phyloP scores from a whole-genome alignment of 2,113 vertebrate genomes.

The Charina bottae region DNA sequence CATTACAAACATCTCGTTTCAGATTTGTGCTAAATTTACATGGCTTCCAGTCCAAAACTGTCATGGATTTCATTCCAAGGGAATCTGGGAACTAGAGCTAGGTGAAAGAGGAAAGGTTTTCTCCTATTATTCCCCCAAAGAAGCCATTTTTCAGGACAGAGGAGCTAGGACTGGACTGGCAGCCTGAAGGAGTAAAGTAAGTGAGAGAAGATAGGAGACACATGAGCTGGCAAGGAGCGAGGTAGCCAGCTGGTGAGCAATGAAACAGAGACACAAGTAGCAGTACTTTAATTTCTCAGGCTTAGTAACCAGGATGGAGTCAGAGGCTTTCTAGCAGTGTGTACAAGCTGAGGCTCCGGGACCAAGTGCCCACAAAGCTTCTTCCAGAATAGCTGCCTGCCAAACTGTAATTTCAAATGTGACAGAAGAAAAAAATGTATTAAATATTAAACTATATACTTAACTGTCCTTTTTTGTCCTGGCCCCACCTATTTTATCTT shows the following conservation, averaged over 20 bases:
- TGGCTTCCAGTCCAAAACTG: not conserved
- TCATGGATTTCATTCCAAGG: not conserved
- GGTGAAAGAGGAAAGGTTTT: not conserved
- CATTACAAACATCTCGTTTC: not conserved
- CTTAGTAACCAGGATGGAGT: not conserved
- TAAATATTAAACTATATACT: not conserved
- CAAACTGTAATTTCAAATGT: not conserved
- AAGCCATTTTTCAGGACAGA: not conserved
- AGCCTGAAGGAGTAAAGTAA: not conserved
- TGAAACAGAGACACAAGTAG: not conserved
- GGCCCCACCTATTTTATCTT: not conserved
- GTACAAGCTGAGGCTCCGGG: not conserved
- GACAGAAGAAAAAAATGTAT: not conserved
- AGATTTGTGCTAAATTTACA: not conserved
- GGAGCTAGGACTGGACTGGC: not conserved
- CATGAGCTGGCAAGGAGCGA: not conserved
- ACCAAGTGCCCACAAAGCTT: not conserved
- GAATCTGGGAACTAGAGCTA: not conserved
- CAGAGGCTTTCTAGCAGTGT: not conserved
- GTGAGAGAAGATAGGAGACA: not conserved
- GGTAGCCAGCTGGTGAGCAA: not conserved
- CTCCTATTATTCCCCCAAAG: not conserved
- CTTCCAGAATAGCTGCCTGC: not conserved
- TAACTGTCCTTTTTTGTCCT: not conserved
- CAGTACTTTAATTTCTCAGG: not conserved